Evolutionary conservation across 1,140 invertebrate genomes (phyloP).

Genomic region (Philopotamus ludificatus): DNA sequence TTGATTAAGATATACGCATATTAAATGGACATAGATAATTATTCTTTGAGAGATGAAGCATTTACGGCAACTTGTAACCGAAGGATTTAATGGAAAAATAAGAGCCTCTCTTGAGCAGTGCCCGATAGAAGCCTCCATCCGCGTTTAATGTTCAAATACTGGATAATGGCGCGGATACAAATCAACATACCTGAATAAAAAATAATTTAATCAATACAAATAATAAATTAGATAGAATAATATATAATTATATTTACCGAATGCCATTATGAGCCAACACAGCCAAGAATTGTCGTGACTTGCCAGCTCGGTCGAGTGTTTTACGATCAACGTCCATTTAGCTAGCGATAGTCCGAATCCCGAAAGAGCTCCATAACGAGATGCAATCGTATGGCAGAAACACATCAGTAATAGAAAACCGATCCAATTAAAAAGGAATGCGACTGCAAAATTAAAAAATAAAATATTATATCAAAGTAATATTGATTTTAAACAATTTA

Average conservation of each 20-base stretch:
- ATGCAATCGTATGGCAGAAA: slow-evolving; percentile 91
- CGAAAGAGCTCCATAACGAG: slow-evolving; percentile 86
- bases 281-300: slow-evolving; percentile 85
- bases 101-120: slow-evolving; percentile 78
- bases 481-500: background rate
- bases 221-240: background rate
- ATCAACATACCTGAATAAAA: slow-evolving; percentile 71
- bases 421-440: slow-evolving; percentile 93
- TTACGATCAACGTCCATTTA: slow-evolving; percentile 93
- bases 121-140: slow-evolving; percentile 84
- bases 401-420: slow-evolving; percentile 89
- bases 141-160: slow-evolving; percentile 87
- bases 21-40: no score
- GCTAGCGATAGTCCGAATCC: slow-evolving; percentile 89
- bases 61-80: no score
- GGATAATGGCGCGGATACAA: slow-evolving; percentile 81
- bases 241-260: slow-evolving; percentile 61
- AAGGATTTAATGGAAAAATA: slow-evolving; percentile 86
- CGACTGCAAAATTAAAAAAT: slow-evolving; percentile 58
- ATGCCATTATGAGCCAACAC: slow-evolving; percentile 87
- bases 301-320: slow-evolving; percentile 82
- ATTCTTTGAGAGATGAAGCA: no score
- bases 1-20: no score
- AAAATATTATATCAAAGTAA: background rate
- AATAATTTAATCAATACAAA: background rate